A percentile compares a stretch with the other conserved stretches of the same genome.
phyloP scores from a whole-genome alignment of 1,140 invertebrate species.

The Varroa destructor region DNA sequence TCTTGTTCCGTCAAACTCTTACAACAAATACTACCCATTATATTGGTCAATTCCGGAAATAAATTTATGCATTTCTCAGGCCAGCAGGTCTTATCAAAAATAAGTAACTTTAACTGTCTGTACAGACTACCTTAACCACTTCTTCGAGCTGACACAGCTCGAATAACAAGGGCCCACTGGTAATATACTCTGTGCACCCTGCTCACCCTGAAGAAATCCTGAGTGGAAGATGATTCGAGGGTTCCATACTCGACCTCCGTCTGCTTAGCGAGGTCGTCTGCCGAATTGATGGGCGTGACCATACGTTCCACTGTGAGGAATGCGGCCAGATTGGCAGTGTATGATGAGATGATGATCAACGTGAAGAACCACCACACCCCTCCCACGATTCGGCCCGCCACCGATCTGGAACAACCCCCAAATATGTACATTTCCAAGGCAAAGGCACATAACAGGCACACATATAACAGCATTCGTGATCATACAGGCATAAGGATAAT shows the following conservation, averaged over 20 bases:
- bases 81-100: no score
- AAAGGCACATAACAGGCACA: background rate
- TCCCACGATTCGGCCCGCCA: conserved; percentile 83
- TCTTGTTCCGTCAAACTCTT: no score
- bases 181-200: background rate
- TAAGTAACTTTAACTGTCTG: no score
- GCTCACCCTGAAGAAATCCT: conserved; percentile 75
- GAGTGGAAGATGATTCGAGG: conserved; percentile 66
- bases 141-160: no score
- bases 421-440: background rate
- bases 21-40: no score
- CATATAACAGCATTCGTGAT: conserved; percentile 3
- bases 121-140: no score
- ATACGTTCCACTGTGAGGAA: conserved; percentile 91
- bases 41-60: no score
- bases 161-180: no score
- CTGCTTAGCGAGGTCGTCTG: conserved; percentile 80
- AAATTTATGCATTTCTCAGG: no score
- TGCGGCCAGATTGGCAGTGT: conserved; percentile 92
- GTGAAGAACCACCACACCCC: conserved; percentile 99
- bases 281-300: conserved; percentile 80
- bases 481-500: background rate
- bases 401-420: conserved; percentile 50
- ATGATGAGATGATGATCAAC: conserved; percentile 90
- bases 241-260: conserved; percentile 91